A percentile compares a stretch with the other conserved stretches of the same genome.
Conservation (phyloP, 2,113 vertebrate genomes). For the Oxyruncus cristatus region DNA sequence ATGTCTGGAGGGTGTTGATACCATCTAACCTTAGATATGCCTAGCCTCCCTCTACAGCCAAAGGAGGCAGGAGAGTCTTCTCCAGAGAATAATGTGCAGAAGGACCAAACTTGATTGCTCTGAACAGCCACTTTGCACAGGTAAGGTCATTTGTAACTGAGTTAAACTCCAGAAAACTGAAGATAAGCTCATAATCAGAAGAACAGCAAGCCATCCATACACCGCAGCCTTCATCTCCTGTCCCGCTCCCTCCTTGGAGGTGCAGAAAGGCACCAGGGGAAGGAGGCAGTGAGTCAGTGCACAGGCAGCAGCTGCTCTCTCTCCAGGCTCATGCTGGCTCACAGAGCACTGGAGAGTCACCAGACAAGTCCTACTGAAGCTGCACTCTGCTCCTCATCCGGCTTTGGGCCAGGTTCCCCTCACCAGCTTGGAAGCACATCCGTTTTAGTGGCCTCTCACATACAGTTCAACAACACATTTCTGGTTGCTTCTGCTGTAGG, state of each 20-base stretch:
- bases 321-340: neutral
- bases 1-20: neutral
- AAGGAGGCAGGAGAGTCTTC: neutral
- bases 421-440: neutral
- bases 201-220: neutral
- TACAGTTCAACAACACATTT: neutral
- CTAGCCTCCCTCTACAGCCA: neutral
- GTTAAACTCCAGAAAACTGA: neutral
- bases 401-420: neutral
- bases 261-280: neutral
- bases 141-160: neutral
- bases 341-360: fast-evolving
- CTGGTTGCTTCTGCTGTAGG: neutral
- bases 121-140: neutral
- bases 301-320: neutral
- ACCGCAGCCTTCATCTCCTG: neutral
- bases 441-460: neutral
- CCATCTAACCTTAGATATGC: neutral
- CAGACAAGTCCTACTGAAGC: neutral
- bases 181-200: neutral
- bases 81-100: neutral
- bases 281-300: neutral
- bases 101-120: neutral
- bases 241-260: neutral
- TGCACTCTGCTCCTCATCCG: neutral